Evolutionary conservation across 2,113 vertebrate genomes (phyloP).

Genomic region (Nerophis lumbriciformis): DNA sequence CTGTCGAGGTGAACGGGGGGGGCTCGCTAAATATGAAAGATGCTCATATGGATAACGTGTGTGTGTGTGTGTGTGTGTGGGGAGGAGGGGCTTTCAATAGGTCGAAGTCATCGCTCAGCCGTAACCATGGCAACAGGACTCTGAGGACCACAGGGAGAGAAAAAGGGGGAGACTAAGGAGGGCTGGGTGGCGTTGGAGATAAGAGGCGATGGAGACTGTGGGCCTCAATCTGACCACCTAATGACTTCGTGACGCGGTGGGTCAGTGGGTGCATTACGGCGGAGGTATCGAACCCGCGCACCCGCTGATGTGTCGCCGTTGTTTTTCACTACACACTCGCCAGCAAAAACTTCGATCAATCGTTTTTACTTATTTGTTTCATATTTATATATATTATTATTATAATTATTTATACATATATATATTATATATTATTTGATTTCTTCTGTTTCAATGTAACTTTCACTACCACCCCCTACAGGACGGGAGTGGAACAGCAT

Average conservation of each 20-base stretch:
- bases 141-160: background rate
- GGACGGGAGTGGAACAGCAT: background rate
- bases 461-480: background rate
- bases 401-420: too few species aligned
- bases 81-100: background rate
- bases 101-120: background rate
- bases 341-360: too few species aligned
- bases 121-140: conserved; percentile 5
- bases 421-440: too few species aligned
- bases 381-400: too few species aligned
- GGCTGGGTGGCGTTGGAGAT: background rate
- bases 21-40: background rate
- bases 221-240: too few species aligned
- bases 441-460: background rate
- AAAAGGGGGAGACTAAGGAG: background rate
- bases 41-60: background rate
- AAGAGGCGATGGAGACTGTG: background rate
- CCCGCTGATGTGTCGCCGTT: too few species aligned
- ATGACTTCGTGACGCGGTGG: too few species aligned
- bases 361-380: too few species aligned
- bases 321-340: too few species aligned
- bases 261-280: too few species aligned
- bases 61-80: background rate
- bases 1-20: background rate
- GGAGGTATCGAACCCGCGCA: too few species aligned